Conservation (phyloP, 2,113 vertebrate genomes). For the Ciconia boyciana region DNA sequence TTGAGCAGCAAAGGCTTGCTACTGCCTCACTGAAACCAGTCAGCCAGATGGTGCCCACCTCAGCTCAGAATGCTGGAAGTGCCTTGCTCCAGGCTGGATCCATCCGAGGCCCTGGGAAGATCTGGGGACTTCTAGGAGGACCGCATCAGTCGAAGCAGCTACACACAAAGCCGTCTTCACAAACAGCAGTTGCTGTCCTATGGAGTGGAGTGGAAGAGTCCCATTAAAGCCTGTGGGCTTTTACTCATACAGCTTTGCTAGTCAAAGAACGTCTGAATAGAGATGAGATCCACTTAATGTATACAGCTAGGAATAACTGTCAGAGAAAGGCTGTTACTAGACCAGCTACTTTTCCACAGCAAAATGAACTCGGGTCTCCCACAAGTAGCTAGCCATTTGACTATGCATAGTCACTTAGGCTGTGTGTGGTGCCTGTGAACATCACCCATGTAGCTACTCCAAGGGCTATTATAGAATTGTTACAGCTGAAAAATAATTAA, state of each 20-base stretch:
- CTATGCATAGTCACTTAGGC: background rate
- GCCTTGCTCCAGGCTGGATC: background rate
- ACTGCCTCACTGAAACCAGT: background rate
- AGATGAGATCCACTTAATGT: background rate
- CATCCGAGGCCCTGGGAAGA: background rate
- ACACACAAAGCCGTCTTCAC: background rate
- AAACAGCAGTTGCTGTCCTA: background rate
- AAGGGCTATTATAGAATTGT: background rate
- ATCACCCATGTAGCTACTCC: background rate
- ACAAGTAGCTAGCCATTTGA: background rate
- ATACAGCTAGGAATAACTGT: background rate
- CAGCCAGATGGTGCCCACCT: background rate
- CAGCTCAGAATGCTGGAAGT: background rate
- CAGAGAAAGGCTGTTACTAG: background rate
- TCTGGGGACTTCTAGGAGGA: background rate
- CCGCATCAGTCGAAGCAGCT: accelerated
- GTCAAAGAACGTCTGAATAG: accelerated
- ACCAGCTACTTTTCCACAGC: background rate
- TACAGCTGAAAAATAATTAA: background rate
- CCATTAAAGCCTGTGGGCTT: background rate
- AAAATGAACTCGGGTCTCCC: background rate
- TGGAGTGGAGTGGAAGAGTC: background rate
- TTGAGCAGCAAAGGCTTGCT: background rate
- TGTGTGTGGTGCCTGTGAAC: background rate
- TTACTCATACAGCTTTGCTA: background rate